Evolutionary conservation across 2,113 vertebrate species (phyloP), one percentile per base, ranked within the genome.

Genomic region (Acinonyx jubatus): DNA sequence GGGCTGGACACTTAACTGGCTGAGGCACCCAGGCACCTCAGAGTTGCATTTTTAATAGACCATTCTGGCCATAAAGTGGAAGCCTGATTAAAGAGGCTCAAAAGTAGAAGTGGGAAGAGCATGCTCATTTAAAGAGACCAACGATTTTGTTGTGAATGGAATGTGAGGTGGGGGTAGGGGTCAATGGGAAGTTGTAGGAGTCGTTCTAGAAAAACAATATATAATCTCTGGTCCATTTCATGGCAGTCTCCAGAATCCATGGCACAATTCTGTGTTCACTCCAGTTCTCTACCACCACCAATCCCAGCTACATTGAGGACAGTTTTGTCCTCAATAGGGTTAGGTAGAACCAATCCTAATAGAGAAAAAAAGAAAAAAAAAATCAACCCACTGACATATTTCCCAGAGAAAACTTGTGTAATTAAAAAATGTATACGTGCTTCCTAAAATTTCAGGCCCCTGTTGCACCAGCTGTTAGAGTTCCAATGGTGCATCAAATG

Each of bases 381-480:
- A 52, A 76, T 38, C 38, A 68, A 66, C 2, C 3, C 52, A 78
- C 71, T 82, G 52, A 87, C 55, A 71, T 57, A 12, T 92, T 97
- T 98, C 93, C 93, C 96, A 93, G 88, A 90, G 91, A 97, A 98
- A 96, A 97, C 15, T 93, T 7, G n/a, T 84, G 87, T 97, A 97
- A 97, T 97, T 94, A 33, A 68, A 97, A 97, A 96, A 91, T 69
- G 81, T 89, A 83, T 96, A 94, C 4, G 7, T 79, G 87, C 57
- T 96, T 97, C 95, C 87, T 97, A 96, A 88, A 89, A 81, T 23
- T 31, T 8, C 33, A 21, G 78, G 84, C 52, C 91, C 92, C 78
- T 71, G 4, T 55, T 66, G 90, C 52, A n/a, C 98, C 97, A 98
- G 98, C 97, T 98, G 98, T 96, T 94, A 90, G 94, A 89, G 81